A percentile compares a stretch with the other conserved stretches of the same genome.
These are phyloP conservation scores for Pyrocoelia pectoralis DNA, from an alignment of 2,888 invertebrate genomes.

Conservation along the genomic window DNA sequence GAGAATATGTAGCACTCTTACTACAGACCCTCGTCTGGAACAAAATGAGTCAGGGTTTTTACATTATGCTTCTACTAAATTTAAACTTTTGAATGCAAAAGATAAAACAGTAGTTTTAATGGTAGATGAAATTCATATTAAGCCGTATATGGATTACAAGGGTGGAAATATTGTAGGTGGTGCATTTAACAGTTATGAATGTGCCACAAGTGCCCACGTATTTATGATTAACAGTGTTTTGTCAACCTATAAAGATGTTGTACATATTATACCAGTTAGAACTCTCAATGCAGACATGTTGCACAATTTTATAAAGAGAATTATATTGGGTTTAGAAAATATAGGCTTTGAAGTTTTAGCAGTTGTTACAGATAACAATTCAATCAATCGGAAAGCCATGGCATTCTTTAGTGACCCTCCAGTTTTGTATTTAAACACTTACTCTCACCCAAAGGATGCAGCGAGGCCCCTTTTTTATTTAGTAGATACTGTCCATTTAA, in stretches of 20 bases:
- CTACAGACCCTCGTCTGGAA: slow-evolving; percentile 5
- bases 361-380: slow-evolving; percentile 38
- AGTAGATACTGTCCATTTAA: slow-evolving; percentile 16
- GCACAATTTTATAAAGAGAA: slow-evolving; percentile 21
- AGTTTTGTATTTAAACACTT: neutral
- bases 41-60: slow-evolving; percentile 17
- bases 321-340: slow-evolving; percentile 33
- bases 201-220: slow-evolving; percentile 30
- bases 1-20: slow-evolving; percentile 6
- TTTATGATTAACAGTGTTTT: slow-evolving; percentile 37
- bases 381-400: slow-evolving; percentile 38
- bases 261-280: slow-evolving; percentile 37
- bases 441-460: slow-evolving; percentile 13
- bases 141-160: slow-evolving; percentile 38
- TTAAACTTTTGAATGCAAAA: slow-evolving; percentile 12
- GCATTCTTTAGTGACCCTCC: slow-evolving; percentile 24
- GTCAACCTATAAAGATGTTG: slow-evolving; percentile 37
- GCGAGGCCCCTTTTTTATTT: slow-evolving; percentile 10
- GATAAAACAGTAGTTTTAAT: slow-evolving; percentile 31
- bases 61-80: slow-evolving; percentile 18
- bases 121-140: slow-evolving; percentile 40
- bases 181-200: slow-evolving; percentile 26
- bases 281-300: slow-evolving; percentile 22
- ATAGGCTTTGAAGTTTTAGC: slow-evolving; percentile 35
- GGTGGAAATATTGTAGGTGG: slow-evolving; percentile 38